Percentiles rank a stretch among this genome's conserved stretches.
These are phyloP conservation scores for Larimichthys crocea DNA, from an alignment of 2,113 vertebrate genomes.

Conservation along the genomic window DNA sequence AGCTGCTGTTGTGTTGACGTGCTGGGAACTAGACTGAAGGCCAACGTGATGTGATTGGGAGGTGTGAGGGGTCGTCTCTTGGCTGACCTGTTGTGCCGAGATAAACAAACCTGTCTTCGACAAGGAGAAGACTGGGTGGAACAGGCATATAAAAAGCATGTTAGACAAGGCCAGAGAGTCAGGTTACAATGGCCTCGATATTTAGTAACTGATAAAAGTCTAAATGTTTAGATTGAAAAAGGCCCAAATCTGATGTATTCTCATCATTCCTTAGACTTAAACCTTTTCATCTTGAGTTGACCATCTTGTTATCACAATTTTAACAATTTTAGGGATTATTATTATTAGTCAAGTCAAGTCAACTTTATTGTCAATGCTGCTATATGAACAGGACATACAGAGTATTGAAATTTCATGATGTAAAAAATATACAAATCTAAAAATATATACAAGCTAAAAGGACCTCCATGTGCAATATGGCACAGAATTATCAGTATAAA, in stretches of 20 bases:
- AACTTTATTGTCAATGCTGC: no score
- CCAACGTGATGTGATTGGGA: neutral
- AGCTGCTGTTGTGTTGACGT: slow-evolving; percentile 8
- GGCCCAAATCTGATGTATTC: neutral
- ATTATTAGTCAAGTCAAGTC: no score
- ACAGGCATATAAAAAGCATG: neutral
- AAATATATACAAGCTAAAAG: no score
- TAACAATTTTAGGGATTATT: no score
- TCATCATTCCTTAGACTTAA: neutral
- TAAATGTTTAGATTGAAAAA: neutral
- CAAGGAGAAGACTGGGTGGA: slow-evolving; percentile 17
- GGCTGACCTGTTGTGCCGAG: neutral
- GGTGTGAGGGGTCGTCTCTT: neutral
- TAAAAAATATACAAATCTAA: no score
- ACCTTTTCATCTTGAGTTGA: no score
- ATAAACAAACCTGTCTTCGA: slow-evolving; percentile 16
- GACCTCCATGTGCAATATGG: no score
- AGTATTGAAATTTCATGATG: no score
- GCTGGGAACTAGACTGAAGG: slow-evolving; percentile 42
- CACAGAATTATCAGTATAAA: no score
- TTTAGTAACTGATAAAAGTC: neutral
- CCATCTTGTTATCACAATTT: neutral
- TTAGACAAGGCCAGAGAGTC: neutral
- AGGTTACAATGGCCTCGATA: neutral
- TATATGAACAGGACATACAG: no score